phyloP scores from a whole-genome alignment of 2,113 vertebrate species.

The Platichthys flesus region DNA sequence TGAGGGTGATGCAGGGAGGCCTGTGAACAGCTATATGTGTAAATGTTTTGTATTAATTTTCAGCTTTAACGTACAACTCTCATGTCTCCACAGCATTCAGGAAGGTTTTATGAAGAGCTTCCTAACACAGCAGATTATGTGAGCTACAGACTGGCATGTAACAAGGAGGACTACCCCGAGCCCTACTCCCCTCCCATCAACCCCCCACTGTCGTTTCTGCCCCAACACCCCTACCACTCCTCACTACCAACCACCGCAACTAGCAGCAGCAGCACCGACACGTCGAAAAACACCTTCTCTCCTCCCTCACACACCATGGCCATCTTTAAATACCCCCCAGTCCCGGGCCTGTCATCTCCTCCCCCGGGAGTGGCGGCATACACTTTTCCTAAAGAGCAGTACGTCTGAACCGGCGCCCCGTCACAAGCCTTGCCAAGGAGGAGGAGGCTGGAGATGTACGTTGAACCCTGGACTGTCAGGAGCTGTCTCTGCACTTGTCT shows the following conservation, averaged over 20 bases:
- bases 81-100: constrained; percentile 81
- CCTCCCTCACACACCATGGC: constrained; percentile 79
- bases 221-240: constrained; percentile 83
- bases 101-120: constrained; percentile 83
- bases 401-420: constrained; percentile 77
- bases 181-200: constrained; percentile 83
- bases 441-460: constrained; percentile 13
- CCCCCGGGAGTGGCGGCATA: constrained; percentile 77
- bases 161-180: constrained; percentile 85
- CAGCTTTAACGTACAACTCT: not conserved
- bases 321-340: constrained; percentile 85
- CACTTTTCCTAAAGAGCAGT: constrained; percentile 91
- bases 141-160: constrained; percentile 84
- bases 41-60: not conserved
- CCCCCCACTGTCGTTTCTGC: constrained; percentile 82
- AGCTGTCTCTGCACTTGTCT: constrained; percentile 9
- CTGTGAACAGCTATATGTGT: too few relatives aligned
- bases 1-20: too few relatives aligned
- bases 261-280: constrained; percentile 67
- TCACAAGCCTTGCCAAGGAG: not conserved
- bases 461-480: constrained; percentile 9
- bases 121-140: constrained; percentile 87
- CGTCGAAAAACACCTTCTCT: constrained; percentile 74
- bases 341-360: constrained; percentile 81
- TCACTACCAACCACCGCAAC: constrained; percentile 42